Evolutionary conservation across 2,888 invertebrate genomes (phyloP).

Genomic region (Gymnoscelis rufifasciata): DNA sequence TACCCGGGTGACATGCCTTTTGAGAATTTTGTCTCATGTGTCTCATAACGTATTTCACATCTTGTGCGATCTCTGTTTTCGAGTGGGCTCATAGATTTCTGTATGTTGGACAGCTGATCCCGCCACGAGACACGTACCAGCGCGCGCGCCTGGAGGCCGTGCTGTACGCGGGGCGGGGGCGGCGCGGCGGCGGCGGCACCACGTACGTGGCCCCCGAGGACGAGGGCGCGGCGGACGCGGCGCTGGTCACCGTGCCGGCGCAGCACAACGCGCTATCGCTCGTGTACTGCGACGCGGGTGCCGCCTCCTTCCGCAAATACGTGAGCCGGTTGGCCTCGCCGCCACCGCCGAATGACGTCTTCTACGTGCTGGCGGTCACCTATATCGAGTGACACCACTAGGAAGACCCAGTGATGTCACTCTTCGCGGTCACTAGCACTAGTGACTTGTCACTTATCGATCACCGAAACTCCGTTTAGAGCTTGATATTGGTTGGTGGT

Average conservation of each 20-base stretch:
- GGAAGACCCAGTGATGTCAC: not conserved
- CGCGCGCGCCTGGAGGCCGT: constrained; percentile 50
- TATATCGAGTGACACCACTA: constrained; percentile 55
- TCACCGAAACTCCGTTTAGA: no score
- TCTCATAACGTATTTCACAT: no score
- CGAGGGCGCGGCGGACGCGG: constrained; percentile 35
- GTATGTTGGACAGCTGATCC: constrained; percentile 60
- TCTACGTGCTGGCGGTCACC: constrained; percentile 59
- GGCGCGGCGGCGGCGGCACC: constrained; percentile 45
- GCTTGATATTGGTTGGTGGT: no score
- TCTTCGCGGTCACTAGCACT: no score
- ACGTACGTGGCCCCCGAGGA: constrained; percentile 64
- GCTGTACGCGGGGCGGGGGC: constrained; percentile 46
- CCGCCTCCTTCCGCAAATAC: constrained; percentile 70
- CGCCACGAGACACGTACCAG: constrained; percentile 52
- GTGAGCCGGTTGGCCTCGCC: constrained; percentile 50
- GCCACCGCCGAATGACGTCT: constrained; percentile 29
- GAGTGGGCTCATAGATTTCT: no score
- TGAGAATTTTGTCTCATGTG: no score
- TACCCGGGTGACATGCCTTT: no score
- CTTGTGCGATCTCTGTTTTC: no score
- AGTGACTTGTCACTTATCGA: no score
- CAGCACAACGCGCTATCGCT: constrained; percentile 83
- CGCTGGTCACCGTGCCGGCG: constrained; percentile 81
- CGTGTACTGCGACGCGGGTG: constrained; percentile 78